Evolutionary conservation across 2,113 vertebrate genomes (phyloP).

Genomic region (Nyctereutes procyonoides): DNA sequence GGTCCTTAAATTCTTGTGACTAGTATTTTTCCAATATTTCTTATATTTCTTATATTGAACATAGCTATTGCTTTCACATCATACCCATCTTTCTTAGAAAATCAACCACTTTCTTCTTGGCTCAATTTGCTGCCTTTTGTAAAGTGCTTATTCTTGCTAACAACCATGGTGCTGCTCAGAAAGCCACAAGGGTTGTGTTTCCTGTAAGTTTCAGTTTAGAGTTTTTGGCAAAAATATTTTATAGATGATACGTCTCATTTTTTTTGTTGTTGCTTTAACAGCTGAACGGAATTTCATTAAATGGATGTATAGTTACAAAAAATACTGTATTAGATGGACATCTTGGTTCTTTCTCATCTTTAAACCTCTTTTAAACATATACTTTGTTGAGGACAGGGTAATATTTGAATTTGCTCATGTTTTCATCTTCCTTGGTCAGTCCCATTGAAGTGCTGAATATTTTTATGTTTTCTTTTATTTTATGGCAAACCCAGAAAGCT

Average conservation of each 20-base stretch:
- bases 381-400: not conserved
- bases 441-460: not conserved
- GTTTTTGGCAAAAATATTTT: conserved; percentile 1
- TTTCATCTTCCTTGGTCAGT: not conserved
- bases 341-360: not conserved
- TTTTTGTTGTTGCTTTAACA: conserved; percentile 11
- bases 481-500: not conserved
- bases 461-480: not conserved
- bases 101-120: not conserved
- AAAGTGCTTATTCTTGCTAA: not conserved
- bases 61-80: not conserved
- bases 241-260: not conserved
- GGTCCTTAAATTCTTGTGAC: not conserved
- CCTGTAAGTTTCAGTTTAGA: conserved; percentile 26
- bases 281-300: not conserved
- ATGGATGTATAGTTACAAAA: not conserved
- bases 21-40: not conserved
- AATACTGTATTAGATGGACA: not conserved
- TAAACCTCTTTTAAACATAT: not conserved
- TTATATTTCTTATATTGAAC: not conserved
- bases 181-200: not conserved
- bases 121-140: not conserved
- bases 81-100: not conserved
- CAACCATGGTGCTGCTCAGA: not conserved
- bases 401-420: not conserved